phyloP scores from a whole-genome alignment of 2,797 vertebrate genomes.

The Microchirus variegatus region DNA sequence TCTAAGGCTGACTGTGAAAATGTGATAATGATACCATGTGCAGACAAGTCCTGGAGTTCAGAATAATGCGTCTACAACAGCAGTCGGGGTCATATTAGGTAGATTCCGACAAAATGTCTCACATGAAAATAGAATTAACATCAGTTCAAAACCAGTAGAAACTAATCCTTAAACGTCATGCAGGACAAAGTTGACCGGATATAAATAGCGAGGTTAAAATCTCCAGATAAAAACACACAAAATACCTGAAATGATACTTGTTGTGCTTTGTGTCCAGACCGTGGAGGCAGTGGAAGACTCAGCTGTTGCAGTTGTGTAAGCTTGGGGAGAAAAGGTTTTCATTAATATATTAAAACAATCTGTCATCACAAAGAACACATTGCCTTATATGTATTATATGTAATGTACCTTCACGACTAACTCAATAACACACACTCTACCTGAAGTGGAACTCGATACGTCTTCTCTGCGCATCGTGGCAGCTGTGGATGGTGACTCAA shows the following conservation, averaged over 20 bases:
- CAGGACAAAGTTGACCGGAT: not conserved
- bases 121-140: no score
- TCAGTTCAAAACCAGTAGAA: no score
- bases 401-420: not conserved
- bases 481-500: conserved; percentile 13
- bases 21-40: not conserved
- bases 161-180: no score
- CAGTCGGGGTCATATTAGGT: not conserved
- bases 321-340: conserved; percentile 11
- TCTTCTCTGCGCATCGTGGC: conserved; percentile 8
- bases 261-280: conserved; percentile 34
- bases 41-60: conserved; percentile 2
- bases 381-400: not conserved
- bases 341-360: not conserved
- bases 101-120: not conserved
- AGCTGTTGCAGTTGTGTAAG: conserved; percentile 3
- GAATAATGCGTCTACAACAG: not conserved
- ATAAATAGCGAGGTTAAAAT: not conserved
- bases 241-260: conserved; percentile 41
- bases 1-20: not conserved
- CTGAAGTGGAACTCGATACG: conserved; percentile 12
- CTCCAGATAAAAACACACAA: not conserved
- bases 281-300: conserved; percentile 10
- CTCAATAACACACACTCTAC: conserved; percentile 16
- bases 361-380: not conserved